Conservation (phyloP, 2,888 invertebrate species). For the Byasa hedistus region DNA sequence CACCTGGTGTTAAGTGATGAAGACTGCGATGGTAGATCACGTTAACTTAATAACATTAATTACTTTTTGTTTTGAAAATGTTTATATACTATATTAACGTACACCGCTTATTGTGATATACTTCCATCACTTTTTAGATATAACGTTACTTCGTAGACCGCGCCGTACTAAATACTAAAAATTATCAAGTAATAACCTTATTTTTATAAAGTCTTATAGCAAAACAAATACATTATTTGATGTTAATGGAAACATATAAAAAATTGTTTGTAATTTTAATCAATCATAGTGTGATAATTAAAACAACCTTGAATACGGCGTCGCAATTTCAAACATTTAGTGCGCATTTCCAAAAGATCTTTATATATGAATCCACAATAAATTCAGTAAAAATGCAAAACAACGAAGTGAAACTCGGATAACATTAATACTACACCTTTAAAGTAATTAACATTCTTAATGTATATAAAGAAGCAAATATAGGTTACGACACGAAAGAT, state of each 20-base stretch:
- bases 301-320: not conserved
- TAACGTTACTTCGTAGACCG: too few relatives aligned
- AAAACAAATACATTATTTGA: too few relatives aligned
- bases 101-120: too few relatives aligned
- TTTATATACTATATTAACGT: too few relatives aligned
- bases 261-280: not conserved
- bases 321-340: slow-evolving; percentile 22
- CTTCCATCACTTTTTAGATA: too few relatives aligned
- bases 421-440: not conserved
- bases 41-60: too few relatives aligned
- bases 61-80: too few relatives aligned
- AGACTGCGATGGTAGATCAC: too few relatives aligned
- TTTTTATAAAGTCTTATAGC: too few relatives aligned
- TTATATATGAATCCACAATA: not conserved
- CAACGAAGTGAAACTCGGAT: not conserved
- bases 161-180: too few relatives aligned
- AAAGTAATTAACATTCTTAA: slow-evolving; percentile 20
- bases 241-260: not conserved
- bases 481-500: slow-evolving; percentile 11
- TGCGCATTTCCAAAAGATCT: not conserved
- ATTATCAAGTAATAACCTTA: too few relatives aligned
- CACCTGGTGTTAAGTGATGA: too few relatives aligned
- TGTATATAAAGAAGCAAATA: slow-evolving; percentile 38
- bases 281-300: not conserved
- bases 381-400: slow-evolving; percentile 1